Evolutionary conservation across 2,113 vertebrate species (phyloP), one percentile per base, ranked within the genome.

Genomic region (Lepus timidus): DNA sequence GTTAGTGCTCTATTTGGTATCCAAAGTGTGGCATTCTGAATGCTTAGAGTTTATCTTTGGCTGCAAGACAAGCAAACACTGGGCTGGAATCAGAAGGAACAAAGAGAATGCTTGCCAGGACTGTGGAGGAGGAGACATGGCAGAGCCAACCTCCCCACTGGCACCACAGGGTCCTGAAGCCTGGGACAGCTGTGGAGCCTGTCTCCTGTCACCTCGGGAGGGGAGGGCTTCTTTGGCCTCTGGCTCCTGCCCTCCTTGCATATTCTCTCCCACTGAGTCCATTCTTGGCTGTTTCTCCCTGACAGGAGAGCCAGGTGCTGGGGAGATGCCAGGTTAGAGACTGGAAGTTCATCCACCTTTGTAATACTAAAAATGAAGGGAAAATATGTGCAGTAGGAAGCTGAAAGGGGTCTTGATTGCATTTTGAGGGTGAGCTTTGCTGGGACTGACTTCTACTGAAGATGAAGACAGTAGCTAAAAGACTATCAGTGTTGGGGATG

Each of bases 21-120:
- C 75, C 52, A 36, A 70, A 71, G 49, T 84, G 75, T 87, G 68
- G 79, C 27, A 67, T 83, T 92, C 79, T 78, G 70, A 76, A 73
- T 74, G 83, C 94, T 79, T 78, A 78, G 64, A 76, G 92, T 96
- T 97, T 98, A 95, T 95, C 90, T 98, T 97, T 98, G 98, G 98
- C 93, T 91, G 27, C 31, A 61, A 91, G 92, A 97, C 96, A 98
- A 97, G 93, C 95, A 94, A 83, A 90, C 58, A 76, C 71, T 91
- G 92, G 94, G 82, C 92, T 20, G 25, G 12, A 96, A 87, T 95
- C 91, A 97, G 95, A 88, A 87, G 92, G 73, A 97, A 93, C 91
- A 95, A 95, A 96, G 96, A 85, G 68, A 75, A 64, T 44, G 33
- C 84, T 94, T 95, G 93, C 75, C 89, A 97, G 95, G 94, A 91